A percentile compares a stretch with the other conserved stretches of the same genome.
Evolutionary conservation across 2,113 vertebrate species (phyloP).

Genomic region (Pampusana beccarii): DNA sequence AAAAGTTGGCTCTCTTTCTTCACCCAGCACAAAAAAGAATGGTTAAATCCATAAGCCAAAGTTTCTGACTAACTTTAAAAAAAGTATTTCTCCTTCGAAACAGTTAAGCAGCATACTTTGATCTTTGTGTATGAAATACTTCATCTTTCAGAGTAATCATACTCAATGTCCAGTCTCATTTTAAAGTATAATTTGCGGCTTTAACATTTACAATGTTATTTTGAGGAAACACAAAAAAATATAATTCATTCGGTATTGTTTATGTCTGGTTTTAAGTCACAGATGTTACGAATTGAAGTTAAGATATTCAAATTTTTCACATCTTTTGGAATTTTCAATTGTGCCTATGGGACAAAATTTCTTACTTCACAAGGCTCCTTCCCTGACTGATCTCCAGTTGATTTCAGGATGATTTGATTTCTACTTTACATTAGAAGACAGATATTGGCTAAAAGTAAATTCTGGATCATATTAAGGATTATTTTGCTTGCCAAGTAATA

Average conservation of each 20-base stretch:
- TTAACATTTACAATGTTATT: slow-evolving; percentile 29
- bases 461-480: neutral
- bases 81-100: slow-evolving; percentile 1
- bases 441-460: slow-evolving; percentile 6
- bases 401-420: neutral
- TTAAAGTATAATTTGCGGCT: slow-evolving; percentile 41
- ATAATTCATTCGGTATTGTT: neutral
- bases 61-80: neutral
- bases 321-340: slow-evolving; percentile 7
- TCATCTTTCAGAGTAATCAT: neutral
- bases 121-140: slow-evolving; percentile 20
- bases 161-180: slow-evolving; percentile 5
- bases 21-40: neutral
- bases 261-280: slow-evolving; percentile 9
- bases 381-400: neutral
- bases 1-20: slow-evolving; percentile 31
- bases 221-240: slow-evolving; percentile 21
- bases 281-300: slow-evolving; percentile 38
- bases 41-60: neutral
- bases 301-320: neutral
- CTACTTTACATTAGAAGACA: neutral
- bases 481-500: slow-evolving; percentile 1
- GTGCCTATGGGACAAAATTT: neutral
- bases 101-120: neutral
- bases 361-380: neutral